A percentile compares a stretch with the other conserved stretches of the same genome.
phyloP scores from a whole-genome alignment of 30 jellyfish, hydroid and myxozoan genomes.

The Calvadosia cruxmelitensis region DNA sequence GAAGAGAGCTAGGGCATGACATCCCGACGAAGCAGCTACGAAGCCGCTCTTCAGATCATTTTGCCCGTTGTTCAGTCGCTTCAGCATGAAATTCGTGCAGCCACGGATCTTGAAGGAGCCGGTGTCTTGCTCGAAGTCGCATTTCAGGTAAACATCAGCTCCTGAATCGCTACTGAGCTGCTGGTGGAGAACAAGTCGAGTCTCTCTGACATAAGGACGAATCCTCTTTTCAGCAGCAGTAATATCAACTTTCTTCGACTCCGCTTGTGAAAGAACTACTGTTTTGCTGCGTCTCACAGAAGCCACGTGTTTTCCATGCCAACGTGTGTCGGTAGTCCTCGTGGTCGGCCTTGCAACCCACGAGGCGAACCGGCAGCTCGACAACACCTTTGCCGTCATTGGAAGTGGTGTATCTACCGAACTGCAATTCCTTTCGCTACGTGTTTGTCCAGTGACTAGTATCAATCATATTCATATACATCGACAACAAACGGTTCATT shows the following conservation, averaged over 20 bases:
- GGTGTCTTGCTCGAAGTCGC: slow-evolving; percentile 76
- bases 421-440: too few species aligned
- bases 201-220: background rate
- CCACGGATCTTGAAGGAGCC: slow-evolving; percentile 83
- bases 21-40: slow-evolving; percentile 78
- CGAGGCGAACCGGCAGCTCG: too few species aligned
- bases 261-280: too few species aligned
- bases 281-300: too few species aligned
- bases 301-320: too few species aligned
- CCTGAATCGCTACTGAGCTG: background rate
- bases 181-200: background rate
- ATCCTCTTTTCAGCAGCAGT: background rate
- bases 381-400: too few species aligned
- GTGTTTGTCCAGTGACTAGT: too few species aligned
- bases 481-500: too few species aligned
- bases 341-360: too few species aligned
- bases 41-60: background rate
- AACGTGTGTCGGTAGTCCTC: too few species aligned
- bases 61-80: slow-evolving; percentile 12
- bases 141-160: background rate
- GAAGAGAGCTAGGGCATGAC: slow-evolving; percentile 59
- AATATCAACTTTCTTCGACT: background rate
- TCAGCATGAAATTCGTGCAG: slow-evolving; percentile 37
- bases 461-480: too few species aligned
- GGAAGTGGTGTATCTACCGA: too few species aligned